Conservation (phyloP, 1,140 invertebrate genomes). For the Babylonia areolata region DNA sequence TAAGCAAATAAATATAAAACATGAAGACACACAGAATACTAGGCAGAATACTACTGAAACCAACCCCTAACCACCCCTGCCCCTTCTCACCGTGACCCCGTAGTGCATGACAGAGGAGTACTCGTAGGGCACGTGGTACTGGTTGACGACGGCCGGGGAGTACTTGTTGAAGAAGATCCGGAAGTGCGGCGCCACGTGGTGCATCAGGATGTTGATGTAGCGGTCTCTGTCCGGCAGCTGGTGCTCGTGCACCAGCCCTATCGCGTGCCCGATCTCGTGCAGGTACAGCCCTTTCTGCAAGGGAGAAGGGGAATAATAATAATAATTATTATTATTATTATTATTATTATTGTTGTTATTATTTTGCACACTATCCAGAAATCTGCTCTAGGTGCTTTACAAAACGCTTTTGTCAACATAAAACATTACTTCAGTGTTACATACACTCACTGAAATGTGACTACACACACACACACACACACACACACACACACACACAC, state of each 20-base stretch:
- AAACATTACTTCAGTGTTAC: too few species aligned
- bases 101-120: slow-evolving; percentile 77
- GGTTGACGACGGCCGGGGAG: slow-evolving; percentile 58
- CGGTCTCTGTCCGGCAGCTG: slow-evolving; percentile 73
- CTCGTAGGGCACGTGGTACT: slow-evolving; percentile 66
- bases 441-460: too few species aligned
- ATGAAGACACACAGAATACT: too few species aligned
- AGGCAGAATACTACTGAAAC: too few species aligned
- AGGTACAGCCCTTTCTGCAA: slow-evolving; percentile 72
- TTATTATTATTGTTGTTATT: too few species aligned
- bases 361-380: too few species aligned
- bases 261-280: slow-evolving; percentile 75
- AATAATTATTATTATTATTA: too few species aligned
- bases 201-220: slow-evolving; percentile 72
- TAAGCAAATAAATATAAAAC: too few species aligned
- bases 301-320: not conserved
- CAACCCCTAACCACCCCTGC: not conserved
- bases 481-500: too few species aligned
- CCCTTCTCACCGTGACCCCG: slow-evolving; percentile 70
- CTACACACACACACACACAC: too few species aligned
- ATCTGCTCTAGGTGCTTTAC: too few species aligned
- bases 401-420: too few species aligned
- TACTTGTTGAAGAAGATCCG: slow-evolving; percentile 72
- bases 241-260: slow-evolving; percentile 77
- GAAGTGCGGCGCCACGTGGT: slow-evolving; percentile 72